Percentiles rank a stretch among this genome's conserved stretches.
Evolutionary conservation across 2,797 vertebrate species (phyloP).

Genomic region (Liasis olivaceus): DNA sequence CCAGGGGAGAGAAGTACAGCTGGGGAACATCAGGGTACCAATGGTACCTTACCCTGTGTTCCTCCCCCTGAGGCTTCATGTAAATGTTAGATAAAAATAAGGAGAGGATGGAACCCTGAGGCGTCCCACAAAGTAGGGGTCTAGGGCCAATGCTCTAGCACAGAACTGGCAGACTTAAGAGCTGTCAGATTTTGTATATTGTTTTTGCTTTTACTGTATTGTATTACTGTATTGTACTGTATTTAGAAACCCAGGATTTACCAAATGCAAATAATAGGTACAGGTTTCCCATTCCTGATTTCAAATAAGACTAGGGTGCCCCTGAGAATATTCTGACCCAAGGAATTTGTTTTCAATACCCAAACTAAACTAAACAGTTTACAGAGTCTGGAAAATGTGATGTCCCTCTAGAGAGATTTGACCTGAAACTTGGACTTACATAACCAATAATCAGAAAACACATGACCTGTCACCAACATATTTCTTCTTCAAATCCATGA

Average conservation of each 20-base stretch:
- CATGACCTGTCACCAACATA: not conserved
- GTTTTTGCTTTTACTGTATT: not conserved
- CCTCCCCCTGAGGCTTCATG: not conserved
- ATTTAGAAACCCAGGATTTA: not conserved
- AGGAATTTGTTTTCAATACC: not conserved
- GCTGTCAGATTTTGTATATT: not conserved
- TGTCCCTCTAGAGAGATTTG: not conserved
- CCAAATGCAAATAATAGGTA: not conserved
- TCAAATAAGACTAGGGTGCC: not conserved
- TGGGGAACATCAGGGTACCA: not conserved
- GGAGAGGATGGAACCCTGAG: not conserved
- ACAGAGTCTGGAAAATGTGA: not conserved
- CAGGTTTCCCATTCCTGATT: not conserved
- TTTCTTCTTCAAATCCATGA: not conserved
- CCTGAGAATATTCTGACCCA: not conserved
- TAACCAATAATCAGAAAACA: not conserved
- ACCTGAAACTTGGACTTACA: not conserved
- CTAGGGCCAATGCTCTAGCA: not conserved
- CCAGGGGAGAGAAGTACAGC: not conserved
- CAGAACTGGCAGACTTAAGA: not conserved
- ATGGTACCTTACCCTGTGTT: not conserved
- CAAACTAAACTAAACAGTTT: not conserved
- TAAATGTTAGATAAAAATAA: not conserved
- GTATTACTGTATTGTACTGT: not conserved
- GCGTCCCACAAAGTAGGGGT: not conserved